Conservation (phyloP, 2,113 vertebrate genomes). For the Larimichthys crocea region DNA sequence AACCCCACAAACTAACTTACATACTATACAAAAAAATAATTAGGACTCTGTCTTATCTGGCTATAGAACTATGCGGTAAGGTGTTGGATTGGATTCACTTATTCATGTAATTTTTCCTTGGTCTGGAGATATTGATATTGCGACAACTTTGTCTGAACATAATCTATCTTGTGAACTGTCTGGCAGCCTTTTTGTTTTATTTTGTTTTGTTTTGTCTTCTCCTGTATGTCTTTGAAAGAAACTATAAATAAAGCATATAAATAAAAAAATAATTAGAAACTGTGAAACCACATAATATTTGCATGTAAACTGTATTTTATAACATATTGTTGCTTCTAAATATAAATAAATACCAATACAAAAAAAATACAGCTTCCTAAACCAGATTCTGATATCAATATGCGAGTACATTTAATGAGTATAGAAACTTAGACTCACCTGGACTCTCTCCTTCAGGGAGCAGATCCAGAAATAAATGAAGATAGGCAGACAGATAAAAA, state of each 20-base stretch:
- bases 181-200: too few relatives aligned
- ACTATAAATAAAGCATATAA: too few relatives aligned
- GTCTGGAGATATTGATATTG: too few relatives aligned
- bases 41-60: too few relatives aligned
- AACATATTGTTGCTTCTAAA: background rate
- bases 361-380: background rate
- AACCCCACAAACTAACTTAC: background rate
- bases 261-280: background rate
- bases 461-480: slow-evolving; percentile 1
- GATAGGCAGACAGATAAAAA: background rate
- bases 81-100: too few relatives aligned
- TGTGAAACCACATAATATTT: background rate
- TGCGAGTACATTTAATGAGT: background rate
- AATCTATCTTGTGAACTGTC: too few relatives aligned
- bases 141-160: too few relatives aligned
- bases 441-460: slow-evolving; percentile 74
- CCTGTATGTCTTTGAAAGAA: too few relatives aligned
- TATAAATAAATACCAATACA: background rate
- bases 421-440: slow-evolving; percentile 60
- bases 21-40: background rate
- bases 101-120: too few relatives aligned
- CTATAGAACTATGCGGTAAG: too few relatives aligned
- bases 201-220: too few relatives aligned
- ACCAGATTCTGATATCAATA: background rate
- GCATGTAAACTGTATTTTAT: background rate